Evolutionary conservation across 2,888 invertebrate species (phyloP).

Genomic region (Temnothorax unifasciatus): DNA sequence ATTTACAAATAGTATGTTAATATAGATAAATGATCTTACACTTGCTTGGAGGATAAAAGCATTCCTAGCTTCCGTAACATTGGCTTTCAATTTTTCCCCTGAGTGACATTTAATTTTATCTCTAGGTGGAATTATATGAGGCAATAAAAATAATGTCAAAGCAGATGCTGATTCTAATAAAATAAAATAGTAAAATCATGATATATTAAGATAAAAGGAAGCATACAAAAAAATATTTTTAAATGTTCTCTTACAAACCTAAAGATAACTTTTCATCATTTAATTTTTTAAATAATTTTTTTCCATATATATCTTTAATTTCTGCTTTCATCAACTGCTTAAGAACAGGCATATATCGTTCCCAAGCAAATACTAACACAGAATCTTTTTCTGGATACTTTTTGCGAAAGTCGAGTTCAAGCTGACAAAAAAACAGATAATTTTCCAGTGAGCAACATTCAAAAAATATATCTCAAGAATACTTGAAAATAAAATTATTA

Average conservation of each 20-base stretch:
- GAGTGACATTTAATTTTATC: conserved; percentile 2
- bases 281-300: neutral
- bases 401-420: neutral
- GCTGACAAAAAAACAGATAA: neutral
- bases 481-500: neutral
- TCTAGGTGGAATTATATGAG: neutral
- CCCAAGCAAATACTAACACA: neutral
- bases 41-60: neutral
- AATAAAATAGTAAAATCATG: neutral
- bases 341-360: neutral
- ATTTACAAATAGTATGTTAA: neutral
- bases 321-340: neutral
- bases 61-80: neutral
- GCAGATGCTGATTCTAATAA: conserved; percentile 2
- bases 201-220: neutral
- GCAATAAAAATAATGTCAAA: conserved; percentile 2
- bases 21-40: neutral
- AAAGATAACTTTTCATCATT: neutral
- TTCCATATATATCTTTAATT: neutral
- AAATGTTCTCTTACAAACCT: neutral
- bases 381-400: neutral
- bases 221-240: neutral
- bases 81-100: neutral
- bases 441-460: neutral
- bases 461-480: neutral